phyloP scores from a whole-genome alignment of 2,888 invertebrate species.

The Drosophila hamatofila region DNA sequence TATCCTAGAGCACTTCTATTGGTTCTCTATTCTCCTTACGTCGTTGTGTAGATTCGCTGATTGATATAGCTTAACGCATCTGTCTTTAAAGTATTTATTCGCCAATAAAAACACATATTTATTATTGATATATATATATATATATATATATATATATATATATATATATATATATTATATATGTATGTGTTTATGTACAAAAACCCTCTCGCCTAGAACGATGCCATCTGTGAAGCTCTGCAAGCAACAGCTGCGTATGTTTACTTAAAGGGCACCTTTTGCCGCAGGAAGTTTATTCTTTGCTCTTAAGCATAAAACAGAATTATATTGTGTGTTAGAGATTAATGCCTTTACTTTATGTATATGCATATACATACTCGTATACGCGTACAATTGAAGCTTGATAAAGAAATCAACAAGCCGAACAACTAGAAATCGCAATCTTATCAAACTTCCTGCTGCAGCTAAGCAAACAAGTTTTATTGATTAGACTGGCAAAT shows the following conservation, averaged over 20 bases:
- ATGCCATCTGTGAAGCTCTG: constrained; percentile 5
- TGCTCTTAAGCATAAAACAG: constrained; percentile 40
- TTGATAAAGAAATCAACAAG: constrained; percentile 41
- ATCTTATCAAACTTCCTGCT: constrained; percentile 51
- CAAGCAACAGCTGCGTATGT: constrained; percentile 35
- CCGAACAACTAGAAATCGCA: constrained; percentile 12
- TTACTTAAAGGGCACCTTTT: constrained; percentile 26
- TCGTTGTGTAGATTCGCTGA: background rate
- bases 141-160: background rate
- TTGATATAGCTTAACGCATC: background rate
- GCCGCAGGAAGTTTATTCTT: constrained; percentile 52
- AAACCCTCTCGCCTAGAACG: background rate
- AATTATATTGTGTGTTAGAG: constrained; percentile 47
- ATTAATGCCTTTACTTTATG: constrained; percentile 30
- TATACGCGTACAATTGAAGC: constrained; percentile 38
- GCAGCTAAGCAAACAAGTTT: constrained; percentile 59
- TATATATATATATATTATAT: background rate
- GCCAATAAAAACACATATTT: background rate
- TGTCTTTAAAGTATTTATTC: background rate
- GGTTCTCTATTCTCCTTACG: too few relatives aligned
- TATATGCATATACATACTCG: background rate
- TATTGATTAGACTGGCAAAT: constrained; percentile 29
- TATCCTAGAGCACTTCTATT: background rate
- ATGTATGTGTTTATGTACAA: background rate
- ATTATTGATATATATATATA: background rate